A percentile compares a stretch with the other conserved stretches of the same genome.
These are phyloP conservation scores for Hetaerina titia DNA, from an alignment of 2,888 invertebrate species.

Conservation along the genomic window DNA sequence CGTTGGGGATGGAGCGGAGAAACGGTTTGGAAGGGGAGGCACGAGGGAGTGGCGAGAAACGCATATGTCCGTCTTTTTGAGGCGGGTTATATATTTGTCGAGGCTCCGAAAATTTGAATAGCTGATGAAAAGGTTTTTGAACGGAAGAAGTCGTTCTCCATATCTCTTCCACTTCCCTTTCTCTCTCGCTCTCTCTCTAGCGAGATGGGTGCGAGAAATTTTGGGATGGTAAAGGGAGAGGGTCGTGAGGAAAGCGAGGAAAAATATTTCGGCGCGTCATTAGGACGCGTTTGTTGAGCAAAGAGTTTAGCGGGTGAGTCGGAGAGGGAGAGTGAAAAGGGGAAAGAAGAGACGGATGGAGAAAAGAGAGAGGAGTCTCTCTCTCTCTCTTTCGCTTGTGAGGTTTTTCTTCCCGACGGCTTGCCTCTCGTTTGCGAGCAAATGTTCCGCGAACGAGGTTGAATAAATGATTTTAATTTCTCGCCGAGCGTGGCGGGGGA, in stretches of 20 bases:
- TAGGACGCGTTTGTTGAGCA: conserved; percentile 42
- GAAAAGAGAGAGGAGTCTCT: neutral
- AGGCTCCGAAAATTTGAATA: conserved; percentile 50
- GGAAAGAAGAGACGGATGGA: neutral
- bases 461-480: conserved; percentile 35
- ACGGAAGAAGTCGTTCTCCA: neutral
- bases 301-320: neutral
- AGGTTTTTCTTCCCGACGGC: neutral
- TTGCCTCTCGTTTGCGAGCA: neutral
- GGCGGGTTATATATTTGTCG: conserved; percentile 23
- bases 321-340: neutral
- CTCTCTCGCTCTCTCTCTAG: neutral
- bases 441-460: conserved; percentile 39
- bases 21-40: neutral
- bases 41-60: neutral
- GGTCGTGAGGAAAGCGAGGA: neutral
- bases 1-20: conserved; percentile 6
- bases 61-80: conserved; percentile 10
- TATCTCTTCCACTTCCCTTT: neutral
- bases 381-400: neutral
- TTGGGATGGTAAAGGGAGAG: neutral
- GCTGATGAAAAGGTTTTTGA: conserved; percentile 52
- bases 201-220: neutral
- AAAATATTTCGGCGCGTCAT: conserved; percentile 42
- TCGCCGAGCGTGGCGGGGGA: neutral